Percentiles rank a stretch among this genome's conserved stretches.
Evolutionary conservation across 2,888 invertebrate species (phyloP).

Genomic region (Sesia apiformis): DNA sequence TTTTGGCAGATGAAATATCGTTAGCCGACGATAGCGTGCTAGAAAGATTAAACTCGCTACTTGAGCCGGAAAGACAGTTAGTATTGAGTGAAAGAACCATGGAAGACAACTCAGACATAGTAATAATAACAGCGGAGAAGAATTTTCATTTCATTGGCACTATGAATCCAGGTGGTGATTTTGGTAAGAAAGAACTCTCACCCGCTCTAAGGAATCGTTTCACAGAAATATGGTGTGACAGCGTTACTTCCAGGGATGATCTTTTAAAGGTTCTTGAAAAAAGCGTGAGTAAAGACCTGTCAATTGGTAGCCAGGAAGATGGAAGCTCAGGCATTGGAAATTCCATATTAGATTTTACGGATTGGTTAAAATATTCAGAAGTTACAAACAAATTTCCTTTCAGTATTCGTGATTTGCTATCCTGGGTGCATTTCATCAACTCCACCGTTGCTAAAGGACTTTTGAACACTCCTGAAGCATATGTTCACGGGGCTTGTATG

Average conservation of each 20-base stretch:
- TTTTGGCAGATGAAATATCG: slow-evolving; percentile 99
- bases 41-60: slow-evolving; percentile 95
- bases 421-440: slow-evolving; percentile 95
- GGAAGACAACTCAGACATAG: slow-evolving; percentile 72
- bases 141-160: slow-evolving; percentile 95
- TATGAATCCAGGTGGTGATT: slow-evolving; percentile 99
- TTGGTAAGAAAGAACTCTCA: slow-evolving; percentile 98
- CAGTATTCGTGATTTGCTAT: slow-evolving; percentile 92
- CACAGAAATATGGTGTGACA: slow-evolving; percentile 98
- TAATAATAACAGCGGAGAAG: slow-evolving; percentile 78
- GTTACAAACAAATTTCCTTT: slow-evolving; percentile 86
- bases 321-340: slow-evolving; percentile 76
- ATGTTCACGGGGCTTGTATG: slow-evolving; percentile 92
- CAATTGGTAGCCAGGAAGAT: slow-evolving; percentile 68
- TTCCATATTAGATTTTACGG: slow-evolving; percentile 85
- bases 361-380: slow-evolving; percentile 82
- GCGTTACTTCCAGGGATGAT: slow-evolving; percentile 82
- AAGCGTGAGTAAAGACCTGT: slow-evolving; percentile 77
- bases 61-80: slow-evolving; percentile 94
- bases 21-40: slow-evolving; percentile 98
- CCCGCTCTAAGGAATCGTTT: slow-evolving; percentile 97
- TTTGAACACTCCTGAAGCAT: slow-evolving; percentile 77
- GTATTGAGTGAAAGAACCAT: slow-evolving; percentile 93
- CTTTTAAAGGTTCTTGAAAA: slow-evolving; percentile 86
- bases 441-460: slow-evolving; percentile 54